phyloP scores from a whole-genome alignment of 2,888 invertebrate species.

The Helobdella robusta region DNA sequence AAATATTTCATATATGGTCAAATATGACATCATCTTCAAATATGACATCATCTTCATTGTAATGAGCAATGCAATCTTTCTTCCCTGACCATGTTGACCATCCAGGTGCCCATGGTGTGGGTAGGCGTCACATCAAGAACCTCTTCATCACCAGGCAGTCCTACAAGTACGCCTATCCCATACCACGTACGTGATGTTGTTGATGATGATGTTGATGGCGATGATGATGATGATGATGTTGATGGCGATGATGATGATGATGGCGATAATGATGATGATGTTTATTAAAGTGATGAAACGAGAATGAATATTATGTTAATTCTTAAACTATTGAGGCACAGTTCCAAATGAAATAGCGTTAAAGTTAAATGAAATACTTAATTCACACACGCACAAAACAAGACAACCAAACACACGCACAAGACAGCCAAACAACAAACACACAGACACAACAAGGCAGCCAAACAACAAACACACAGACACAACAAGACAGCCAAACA shows the following conservation, averaged over 20 bases:
- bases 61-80: not conserved
- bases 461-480: too few species aligned
- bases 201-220: not conserved
- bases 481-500: not conserved
- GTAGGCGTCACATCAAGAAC: conserved; percentile 96
- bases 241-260: conserved; percentile 3
- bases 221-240: not conserved
- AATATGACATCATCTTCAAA: too few species aligned
- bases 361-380: too few species aligned
- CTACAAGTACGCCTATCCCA: conserved; percentile 97
- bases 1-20: too few species aligned
- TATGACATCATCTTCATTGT: not conserved
- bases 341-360: too few species aligned
- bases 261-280: not conserved
- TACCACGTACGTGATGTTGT: conserved; percentile 77
- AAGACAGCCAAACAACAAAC: too few species aligned
- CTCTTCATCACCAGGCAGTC: conserved; percentile 93
- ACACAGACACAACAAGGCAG: too few species aligned
- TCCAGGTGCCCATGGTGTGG: conserved; percentile 86
- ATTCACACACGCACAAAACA: too few species aligned
- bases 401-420: too few species aligned
- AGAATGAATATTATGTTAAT: too few species aligned
- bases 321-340: too few species aligned
- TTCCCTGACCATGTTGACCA: too few species aligned
- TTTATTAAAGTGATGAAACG: not conserved